Percentiles rank a stretch among this genome's conserved stretches.
These are phyloP conservation scores for Eupeodes latifasciatus DNA, from an alignment of 2,888 invertebrate genomes.

Conservation along the genomic window DNA sequence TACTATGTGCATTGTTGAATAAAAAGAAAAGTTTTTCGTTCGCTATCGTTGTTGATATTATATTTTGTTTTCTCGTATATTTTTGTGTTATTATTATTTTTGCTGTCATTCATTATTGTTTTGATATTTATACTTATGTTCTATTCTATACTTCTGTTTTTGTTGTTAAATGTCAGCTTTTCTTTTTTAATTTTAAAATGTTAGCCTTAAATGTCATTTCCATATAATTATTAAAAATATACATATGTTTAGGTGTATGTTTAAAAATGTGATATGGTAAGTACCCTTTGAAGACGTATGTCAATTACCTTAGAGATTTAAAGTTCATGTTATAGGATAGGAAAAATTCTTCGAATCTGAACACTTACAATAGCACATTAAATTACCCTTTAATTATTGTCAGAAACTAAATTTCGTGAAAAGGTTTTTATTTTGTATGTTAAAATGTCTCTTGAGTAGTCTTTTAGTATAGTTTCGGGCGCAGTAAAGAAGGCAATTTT, in stretches of 20 bases:
- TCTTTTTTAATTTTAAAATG: conserved; percentile 6
- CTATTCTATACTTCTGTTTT: neutral
- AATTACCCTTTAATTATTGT: neutral
- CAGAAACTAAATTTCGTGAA: neutral
- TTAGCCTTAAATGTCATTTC: conserved; percentile 16
- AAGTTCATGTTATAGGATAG: neutral
- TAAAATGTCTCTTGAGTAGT: too few relatives aligned
- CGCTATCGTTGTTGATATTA: conserved; percentile 2
- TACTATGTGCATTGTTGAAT: conserved; percentile 4
- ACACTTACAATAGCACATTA: neutral
- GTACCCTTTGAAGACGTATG: neutral
- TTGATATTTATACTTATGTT: neutral
- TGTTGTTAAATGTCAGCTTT: neutral
- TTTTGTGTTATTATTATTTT: conserved; percentile 2
- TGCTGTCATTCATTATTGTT: neutral
- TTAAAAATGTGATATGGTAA: neutral
- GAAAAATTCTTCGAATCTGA: neutral
- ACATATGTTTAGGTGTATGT: neutral
- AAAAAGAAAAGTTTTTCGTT: conserved; percentile 13
- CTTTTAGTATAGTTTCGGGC: too few relatives aligned
- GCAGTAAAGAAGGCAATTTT: too few relatives aligned
- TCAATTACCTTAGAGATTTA: neutral
- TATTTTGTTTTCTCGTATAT: neutral
- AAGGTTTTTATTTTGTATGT: neutral
- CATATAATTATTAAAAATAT: conserved; percentile 2